These are phyloP conservation scores for Recurvirostra avosetta DNA, from an alignment of 2,113 vertebrate species.

Conservation along the genomic window DNA sequence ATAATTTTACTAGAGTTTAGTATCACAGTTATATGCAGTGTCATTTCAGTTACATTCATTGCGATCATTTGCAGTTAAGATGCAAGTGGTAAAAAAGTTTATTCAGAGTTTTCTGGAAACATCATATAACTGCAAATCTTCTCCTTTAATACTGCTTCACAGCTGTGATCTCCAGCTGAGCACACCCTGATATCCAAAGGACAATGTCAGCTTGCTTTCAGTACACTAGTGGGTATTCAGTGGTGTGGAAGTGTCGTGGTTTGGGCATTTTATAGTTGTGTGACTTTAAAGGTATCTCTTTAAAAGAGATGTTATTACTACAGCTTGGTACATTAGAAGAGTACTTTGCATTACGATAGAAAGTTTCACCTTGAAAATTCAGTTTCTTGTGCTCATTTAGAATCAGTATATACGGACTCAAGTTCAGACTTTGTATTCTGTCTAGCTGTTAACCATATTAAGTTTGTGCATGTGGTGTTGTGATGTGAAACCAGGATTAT, in stretches of 20 bases:
- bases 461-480: background rate
- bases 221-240: background rate
- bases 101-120: background rate
- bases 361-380: background rate
- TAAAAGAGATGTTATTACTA: background rate
- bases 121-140: background rate
- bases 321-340: background rate
- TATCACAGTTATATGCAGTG: background rate
- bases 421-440: background rate
- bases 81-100: background rate
- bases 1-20: background rate
- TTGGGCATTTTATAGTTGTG: background rate
- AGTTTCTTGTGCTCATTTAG: background rate
- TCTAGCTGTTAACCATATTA: background rate
- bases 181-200: background rate
- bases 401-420: background rate
- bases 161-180: background rate
- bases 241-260: background rate
- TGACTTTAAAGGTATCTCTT: background rate
- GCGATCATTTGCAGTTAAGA: background rate
- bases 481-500: background rate
- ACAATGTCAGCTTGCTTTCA: background rate
- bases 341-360: background rate
- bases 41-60: background rate
- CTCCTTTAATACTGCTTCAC: background rate